These are phyloP conservation scores for Aspidoscelis tigris DNA, from an alignment of 2,113 vertebrate genomes.

Conservation along the genomic window DNA sequence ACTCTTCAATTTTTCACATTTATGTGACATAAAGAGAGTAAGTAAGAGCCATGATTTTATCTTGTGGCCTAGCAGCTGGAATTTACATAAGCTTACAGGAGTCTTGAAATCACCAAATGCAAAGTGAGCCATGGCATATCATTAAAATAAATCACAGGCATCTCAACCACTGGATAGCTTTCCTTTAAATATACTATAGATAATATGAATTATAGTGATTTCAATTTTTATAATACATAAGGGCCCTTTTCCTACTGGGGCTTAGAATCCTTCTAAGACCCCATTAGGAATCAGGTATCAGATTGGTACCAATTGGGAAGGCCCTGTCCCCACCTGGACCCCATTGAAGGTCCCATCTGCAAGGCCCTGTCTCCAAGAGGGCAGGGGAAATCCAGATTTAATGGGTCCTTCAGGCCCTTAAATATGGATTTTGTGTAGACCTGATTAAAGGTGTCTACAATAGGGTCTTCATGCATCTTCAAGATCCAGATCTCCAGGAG, in stretches of 20 bases:
- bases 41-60: conserved; percentile 70
- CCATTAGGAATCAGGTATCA: too few species aligned
- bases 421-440: too few species aligned
- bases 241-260: not conserved
- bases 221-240: conserved; percentile 54
- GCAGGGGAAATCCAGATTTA: too few species aligned
- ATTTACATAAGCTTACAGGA: conserved; percentile 71
- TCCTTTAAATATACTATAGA: conserved; percentile 24
- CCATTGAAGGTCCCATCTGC: too few species aligned
- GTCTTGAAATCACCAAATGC: conserved; percentile 71
- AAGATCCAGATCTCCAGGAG: too few species aligned
- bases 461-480: too few species aligned
- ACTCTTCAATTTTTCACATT: conserved; percentile 72
- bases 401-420: too few species aligned
- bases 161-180: conserved; percentile 35
- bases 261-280: too few species aligned
- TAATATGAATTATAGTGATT: conserved; percentile 24
- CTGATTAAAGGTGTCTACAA: too few species aligned
- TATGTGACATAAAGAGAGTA: conserved; percentile 69
- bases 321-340: too few species aligned
- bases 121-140: conserved; percentile 58
- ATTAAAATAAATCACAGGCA: conserved; percentile 67
- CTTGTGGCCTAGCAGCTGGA: conserved; percentile 62
- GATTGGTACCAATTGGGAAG: too few species aligned
- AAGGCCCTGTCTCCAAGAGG: too few species aligned